Percentiles rank a stretch among this genome's conserved stretches.
Conservation (phyloP, 1,140 invertebrate species). For the Orius laevigatus region DNA sequence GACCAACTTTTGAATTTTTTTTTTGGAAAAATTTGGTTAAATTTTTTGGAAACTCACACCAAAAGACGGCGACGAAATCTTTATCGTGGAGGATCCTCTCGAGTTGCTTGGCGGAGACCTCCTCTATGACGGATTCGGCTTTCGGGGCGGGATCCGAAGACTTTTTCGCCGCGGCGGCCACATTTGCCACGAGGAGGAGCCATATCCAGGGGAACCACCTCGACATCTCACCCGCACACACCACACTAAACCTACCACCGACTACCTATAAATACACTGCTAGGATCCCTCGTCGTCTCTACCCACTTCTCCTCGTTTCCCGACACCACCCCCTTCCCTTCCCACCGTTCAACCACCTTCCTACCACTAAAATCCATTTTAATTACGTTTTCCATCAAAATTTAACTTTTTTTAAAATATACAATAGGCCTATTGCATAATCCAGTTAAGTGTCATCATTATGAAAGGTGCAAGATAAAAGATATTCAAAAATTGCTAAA, state of each 20-base stretch:
- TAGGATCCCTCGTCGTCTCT: not conserved
- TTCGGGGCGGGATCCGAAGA: conserved; percentile 27
- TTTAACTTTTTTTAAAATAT: no score
- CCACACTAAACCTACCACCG: conserved; percentile 10
- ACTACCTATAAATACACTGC: not conserved
- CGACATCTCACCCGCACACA: conserved; percentile 13
- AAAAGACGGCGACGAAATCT: conserved; percentile 86
- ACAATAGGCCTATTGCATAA: no score
- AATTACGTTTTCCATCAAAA: no score
- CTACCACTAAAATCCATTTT: no score
- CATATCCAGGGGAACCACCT: conserved; percentile 12
- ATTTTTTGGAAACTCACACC: no score
- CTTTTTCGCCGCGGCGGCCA: conserved; percentile 26
- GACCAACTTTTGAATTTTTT: no score
- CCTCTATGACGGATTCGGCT: conserved; percentile 68
- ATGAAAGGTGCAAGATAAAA: no score
- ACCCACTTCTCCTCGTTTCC: not conserved
- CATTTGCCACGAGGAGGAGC: conserved; percentile 14
- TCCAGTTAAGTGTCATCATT: no score
- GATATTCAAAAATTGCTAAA: no score
- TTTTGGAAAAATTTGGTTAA: no score
- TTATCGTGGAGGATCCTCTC: conserved; percentile 73
- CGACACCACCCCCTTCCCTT: not conserved
- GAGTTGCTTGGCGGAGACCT: conserved; percentile 79
- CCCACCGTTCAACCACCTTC: not conserved